Evolutionary conservation across 2,113 vertebrate species (phyloP).

Genomic region (Ibidorhyncha struthersii): DNA sequence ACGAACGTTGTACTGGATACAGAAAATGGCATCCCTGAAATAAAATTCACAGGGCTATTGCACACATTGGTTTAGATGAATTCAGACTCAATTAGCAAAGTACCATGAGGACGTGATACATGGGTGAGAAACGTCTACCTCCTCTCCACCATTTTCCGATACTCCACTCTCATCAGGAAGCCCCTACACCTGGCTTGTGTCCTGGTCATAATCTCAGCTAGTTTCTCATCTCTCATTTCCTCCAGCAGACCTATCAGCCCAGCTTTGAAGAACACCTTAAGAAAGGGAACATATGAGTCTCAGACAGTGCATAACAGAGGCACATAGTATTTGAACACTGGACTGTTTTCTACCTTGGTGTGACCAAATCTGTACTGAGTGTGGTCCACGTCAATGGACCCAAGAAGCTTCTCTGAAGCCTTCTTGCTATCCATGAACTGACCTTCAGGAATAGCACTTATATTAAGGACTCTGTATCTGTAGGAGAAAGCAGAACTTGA

Average conservation of each 20-base stretch:
- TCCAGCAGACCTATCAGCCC: slow-evolving; percentile 76
- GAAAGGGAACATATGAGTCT: not conserved
- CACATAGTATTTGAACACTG: not conserved
- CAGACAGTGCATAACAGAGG: not conserved
- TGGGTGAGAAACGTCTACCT: slow-evolving; percentile 38
- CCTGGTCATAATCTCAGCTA: slow-evolving; percentile 69
- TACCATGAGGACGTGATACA: not conserved
- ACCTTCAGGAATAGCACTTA: slow-evolving; percentile 83
- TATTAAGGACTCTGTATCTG: slow-evolving; percentile 82
- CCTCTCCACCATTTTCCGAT: slow-evolving; percentile 74
- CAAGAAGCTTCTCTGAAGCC: slow-evolving; percentile 84
- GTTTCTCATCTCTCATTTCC: slow-evolving; percentile 77
- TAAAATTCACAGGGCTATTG: not conserved
- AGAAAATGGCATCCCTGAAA: not conserved
- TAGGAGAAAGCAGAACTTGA: slow-evolving; percentile 7
- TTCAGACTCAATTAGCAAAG: not conserved
- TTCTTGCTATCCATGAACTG: slow-evolving; percentile 87
- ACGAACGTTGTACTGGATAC: too few relatives aligned
- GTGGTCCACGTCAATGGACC: slow-evolving; percentile 82
- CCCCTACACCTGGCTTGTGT: slow-evolving; percentile 74
- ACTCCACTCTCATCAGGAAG: slow-evolving; percentile 71
- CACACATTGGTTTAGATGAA: not conserved
- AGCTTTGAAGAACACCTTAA: slow-evolving; percentile 78
- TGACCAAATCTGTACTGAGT: slow-evolving; percentile 84
- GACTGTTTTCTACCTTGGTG: slow-evolving; percentile 77